Evolutionary conservation across 2,888 invertebrate species (phyloP), one percentile per base, ranked within the genome.

Genomic region (Cremastobaeus sp.): DNA sequence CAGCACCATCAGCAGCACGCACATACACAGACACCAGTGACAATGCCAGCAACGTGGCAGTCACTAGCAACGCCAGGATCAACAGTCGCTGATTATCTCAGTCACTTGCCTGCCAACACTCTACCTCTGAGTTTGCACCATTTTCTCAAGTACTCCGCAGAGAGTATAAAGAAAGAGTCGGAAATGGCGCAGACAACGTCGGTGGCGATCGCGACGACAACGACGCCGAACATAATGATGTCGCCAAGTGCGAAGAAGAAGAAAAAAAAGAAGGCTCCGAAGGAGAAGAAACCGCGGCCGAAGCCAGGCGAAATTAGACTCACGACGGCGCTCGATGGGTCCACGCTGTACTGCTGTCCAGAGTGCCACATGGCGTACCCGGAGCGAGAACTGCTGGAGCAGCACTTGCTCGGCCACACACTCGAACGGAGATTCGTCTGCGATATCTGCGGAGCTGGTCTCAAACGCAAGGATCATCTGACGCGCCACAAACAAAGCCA

Each of bases 321-420:
- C 20, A 93, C 94, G 6, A 94, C 94, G 1, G 94, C 94, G 5
- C 86, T 93, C 54, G 95, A 96, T 79, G 95, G 96, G 34, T 95
- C 95, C 52, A 95, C 95, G 0, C 85, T 95, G 12, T 95, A 94
- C 82, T 95, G 95, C 84, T 95, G 95, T 85, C 95, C 95, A 0
- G 95, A 95, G 85, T 95, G 95, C 84, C 94, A 96, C 86, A 95
- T 95, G 95, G 95, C 95, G 30, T 95, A 95, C 85, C 95, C 95
- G 1, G 95, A 96, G 85, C 92, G 95, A 70, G 94, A 93, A 73
- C 88, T 95, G 41, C 88, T 96, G 62, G 95, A 96, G 80, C 95
- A 96, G 82, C 95, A 96, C 88, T 89, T 96, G n/a, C 90, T 95
- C 12, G 95, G 95, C 6, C 95, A 96, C 86, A 95, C 95, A 2